Percentiles rank a stretch among this genome's conserved stretches.
Evolutionary conservation across 2,113 vertebrate genomes (phyloP).

Genomic region (Podilymbus podiceps): DNA sequence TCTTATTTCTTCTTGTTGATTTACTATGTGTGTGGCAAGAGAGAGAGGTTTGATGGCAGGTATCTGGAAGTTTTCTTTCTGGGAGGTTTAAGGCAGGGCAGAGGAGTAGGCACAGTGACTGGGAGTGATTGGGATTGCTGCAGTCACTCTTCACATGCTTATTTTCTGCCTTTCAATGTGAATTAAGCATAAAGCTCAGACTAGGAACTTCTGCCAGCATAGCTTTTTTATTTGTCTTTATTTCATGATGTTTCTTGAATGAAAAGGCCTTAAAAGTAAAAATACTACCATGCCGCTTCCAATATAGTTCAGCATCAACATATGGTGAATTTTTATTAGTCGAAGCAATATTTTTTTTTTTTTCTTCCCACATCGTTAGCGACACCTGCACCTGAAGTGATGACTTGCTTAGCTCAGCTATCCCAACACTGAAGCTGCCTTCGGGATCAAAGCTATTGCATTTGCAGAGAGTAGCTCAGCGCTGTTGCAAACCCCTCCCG

Average conservation of each 20-base stretch:
- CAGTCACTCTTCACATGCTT: not conserved
- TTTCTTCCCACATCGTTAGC: not conserved
- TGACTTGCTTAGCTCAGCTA: not conserved
- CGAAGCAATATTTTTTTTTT: not conserved
- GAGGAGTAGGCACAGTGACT: not conserved
- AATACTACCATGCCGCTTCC: not conserved
- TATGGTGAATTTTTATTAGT: not conserved
- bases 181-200: not conserved
- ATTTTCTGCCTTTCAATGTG: not conserved
- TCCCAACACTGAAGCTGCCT: not conserved
- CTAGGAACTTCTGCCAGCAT: not conserved
- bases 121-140: not conserved
- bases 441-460: not conserved
- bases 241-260: not conserved
- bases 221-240: not conserved
- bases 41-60: not conserved
- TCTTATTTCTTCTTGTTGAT: not conserved
- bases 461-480: not conserved
- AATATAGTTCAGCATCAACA: not conserved
- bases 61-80: not conserved
- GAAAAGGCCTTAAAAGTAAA: not conserved
- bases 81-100: not conserved
- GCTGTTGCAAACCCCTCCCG: not conserved
- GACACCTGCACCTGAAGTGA: not conserved
- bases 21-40: not conserved